A percentile compares a stretch with the other conserved stretches of the same genome.
Evolutionary conservation across 2,888 invertebrate genomes (phyloP).

Genomic region (Rhopalosiphum nymphaeae): DNA sequence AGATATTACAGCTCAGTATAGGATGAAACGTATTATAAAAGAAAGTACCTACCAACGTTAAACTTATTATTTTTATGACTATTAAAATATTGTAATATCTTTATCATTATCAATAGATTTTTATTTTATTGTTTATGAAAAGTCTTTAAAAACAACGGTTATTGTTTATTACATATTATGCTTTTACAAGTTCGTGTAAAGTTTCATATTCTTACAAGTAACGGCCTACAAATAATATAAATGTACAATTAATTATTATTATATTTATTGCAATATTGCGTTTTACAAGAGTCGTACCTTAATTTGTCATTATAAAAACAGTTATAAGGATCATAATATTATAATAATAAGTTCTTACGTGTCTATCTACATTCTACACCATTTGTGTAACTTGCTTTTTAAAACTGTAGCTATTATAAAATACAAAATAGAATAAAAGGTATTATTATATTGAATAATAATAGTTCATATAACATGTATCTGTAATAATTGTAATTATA

Average conservation of each 20-base stretch:
- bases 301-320: background rate
- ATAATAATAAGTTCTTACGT: background rate
- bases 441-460: background rate
- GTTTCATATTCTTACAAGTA: background rate
- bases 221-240: background rate
- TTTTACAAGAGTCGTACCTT: background rate
- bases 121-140: constrained; percentile 10
- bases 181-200: background rate
- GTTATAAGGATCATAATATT: background rate
- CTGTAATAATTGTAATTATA: too few species aligned
- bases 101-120: background rate
- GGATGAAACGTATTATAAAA: background rate
- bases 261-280: background rate
- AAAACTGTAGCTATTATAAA: background rate
- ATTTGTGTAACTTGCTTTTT: background rate
- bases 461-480: too few species aligned
- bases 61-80: background rate
- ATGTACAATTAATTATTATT: background rate
- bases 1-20: background rate
- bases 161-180: background rate
- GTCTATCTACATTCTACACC: background rate
- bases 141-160: background rate
- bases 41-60: background rate
- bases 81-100: background rate
- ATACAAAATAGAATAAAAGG: background rate